Evolutionary conservation across 2,797 vertebrate genomes (phyloP).

Genomic region (Onychomys torridus): DNA sequence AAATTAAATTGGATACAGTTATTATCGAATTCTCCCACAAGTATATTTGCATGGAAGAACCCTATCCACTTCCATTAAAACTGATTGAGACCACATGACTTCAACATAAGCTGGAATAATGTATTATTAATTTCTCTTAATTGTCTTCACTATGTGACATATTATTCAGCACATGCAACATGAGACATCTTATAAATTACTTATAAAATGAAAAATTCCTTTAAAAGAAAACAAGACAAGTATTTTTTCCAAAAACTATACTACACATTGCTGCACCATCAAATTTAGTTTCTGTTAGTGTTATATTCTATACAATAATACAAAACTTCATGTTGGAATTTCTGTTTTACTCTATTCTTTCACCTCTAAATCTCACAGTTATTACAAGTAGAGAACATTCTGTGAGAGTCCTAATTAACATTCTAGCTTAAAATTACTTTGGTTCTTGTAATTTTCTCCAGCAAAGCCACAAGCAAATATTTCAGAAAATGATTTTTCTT

Average conservation of each 20-base stretch:
- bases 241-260: background rate
- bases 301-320: constrained; percentile 2
- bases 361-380: background rate
- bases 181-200: constrained; percentile 47
- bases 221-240: constrained; percentile 32
- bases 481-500: background rate
- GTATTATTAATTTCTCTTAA: constrained; percentile 46
- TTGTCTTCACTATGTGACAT: constrained; percentile 56
- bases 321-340: background rate
- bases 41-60: constrained; percentile 51
- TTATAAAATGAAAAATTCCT: constrained; percentile 15
- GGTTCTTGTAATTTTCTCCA: background rate
- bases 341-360: background rate
- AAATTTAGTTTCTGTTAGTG: background rate
- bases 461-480: background rate
- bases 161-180: background rate
- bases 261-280: background rate
- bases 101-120: constrained; percentile 14
- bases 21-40: constrained; percentile 36
- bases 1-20: constrained; percentile 44
- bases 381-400: background rate
- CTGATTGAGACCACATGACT: constrained; percentile 34
- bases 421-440: background rate
- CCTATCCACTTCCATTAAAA: constrained; percentile 63
- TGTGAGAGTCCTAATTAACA: background rate